phyloP scores from a whole-genome alignment of 2,113 vertebrate species.

The Rafetus swinhoei region DNA sequence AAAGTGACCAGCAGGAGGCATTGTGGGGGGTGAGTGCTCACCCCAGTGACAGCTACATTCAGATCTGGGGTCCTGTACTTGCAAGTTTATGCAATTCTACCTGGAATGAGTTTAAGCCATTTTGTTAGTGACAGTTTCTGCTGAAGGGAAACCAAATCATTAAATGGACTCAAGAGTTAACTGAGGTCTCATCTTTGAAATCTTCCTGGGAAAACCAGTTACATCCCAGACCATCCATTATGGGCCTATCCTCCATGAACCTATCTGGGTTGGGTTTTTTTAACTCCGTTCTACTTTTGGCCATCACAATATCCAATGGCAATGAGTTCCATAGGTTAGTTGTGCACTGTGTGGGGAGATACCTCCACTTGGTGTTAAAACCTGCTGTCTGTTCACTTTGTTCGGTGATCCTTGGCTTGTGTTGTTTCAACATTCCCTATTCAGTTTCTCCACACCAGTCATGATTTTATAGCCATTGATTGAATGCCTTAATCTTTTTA shows the following conservation, averaged over 20 bases:
- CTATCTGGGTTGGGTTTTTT: neutral
- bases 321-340: neutral
- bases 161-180: neutral
- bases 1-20: too few species aligned
- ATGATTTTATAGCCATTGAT: neutral
- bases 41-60: neutral
- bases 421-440: neutral
- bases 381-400: neutral
- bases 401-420: neutral
- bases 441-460: neutral
- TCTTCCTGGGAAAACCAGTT: neutral
- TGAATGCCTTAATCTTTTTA: neutral
- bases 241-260: neutral
- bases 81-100: neutral
- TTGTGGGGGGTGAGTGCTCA: too few species aligned
- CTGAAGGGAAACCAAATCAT: neutral
- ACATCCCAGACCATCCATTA: neutral
- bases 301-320: neutral
- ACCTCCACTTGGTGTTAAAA: neutral
- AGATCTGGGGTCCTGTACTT: neutral
- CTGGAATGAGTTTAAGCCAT: neutral
- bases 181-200: neutral
- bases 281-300: neutral
- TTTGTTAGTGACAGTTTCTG: neutral
- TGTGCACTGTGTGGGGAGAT: neutral